Base-by-base conservation (phyloP, 2,113 vertebrate species). In the Myiopsitta monachus region DNA sequence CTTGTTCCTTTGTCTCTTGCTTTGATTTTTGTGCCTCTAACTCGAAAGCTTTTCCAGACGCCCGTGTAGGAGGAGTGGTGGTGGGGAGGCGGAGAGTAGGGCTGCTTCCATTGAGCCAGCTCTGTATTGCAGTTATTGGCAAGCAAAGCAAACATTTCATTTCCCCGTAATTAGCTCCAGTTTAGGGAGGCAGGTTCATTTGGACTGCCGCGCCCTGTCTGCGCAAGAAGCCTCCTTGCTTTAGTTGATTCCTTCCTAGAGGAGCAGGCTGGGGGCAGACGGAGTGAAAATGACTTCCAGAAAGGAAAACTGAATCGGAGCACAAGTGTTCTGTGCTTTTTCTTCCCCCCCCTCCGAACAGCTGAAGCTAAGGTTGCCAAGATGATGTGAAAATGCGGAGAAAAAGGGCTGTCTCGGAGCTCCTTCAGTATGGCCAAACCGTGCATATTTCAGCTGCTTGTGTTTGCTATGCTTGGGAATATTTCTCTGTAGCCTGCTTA, bases 111-210 rank as follows among this genome's bases (percentile, higher is more conserved):
- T 57, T 12, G n/a, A 93, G 87, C 93, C 81, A 55, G 91, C 62
- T 93, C 95, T n/a, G 59, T n/a, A 0, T 67, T 94, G 96, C 95
- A 94, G n/a, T 96, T 93, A 92, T 55, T 96, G 91, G 96, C 96
- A 95, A 83, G 94, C 92, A 86, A 88, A 94, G 96, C 94, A 95
- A 96, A 95, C 94, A 75, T 95, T 97, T 91, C 78, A 90, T 96
- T 97, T 96, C 96, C 96, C 94, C 54, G 4, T 96, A 96, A 96
- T 96, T 95, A 97, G 93, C 92, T 96, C 11, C 87, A 90, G 54
- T 94, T 91, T 90, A 57, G 78, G 92, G 96, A 94, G 92, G 95
- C 92, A 94, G 90, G 96, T 96, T 97, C 92, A 95, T 96, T 95
- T 76, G 22, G 87, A 33, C n/a, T 76, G 57, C 96, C 94, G 69